Evolutionary conservation across 2,888 invertebrate genomes (phyloP).

Genomic region (Hydraecia micacea): DNA sequence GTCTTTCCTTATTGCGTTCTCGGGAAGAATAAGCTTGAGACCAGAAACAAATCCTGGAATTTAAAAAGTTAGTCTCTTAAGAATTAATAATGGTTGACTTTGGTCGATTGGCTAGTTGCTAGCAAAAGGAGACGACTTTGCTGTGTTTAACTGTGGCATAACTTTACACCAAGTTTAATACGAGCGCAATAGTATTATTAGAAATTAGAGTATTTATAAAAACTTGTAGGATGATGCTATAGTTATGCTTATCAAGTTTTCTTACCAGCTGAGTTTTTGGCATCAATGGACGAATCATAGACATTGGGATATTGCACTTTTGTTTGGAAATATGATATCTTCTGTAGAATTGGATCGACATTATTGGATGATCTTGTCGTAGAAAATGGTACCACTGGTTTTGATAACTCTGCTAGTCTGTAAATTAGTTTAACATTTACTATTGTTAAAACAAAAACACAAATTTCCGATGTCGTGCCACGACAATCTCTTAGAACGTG

Average conservation of each 20-base stretch:
- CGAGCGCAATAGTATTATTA: neutral
- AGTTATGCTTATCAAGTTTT: neutral
- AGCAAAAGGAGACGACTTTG: neutral
- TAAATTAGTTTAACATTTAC: conserved; percentile 44
- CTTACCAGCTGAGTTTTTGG: conserved; percentile 91
- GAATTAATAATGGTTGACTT: neutral
- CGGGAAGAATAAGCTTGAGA: conserved; percentile 94
- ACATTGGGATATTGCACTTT: conserved; percentile 95
- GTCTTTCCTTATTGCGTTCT: conserved; percentile 93
- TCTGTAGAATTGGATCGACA: conserved; percentile 80
- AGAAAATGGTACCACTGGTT: conserved; percentile 87
- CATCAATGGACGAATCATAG: conserved; percentile 94
- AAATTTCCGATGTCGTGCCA: too few species aligned
- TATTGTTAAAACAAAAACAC: neutral
- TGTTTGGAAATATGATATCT: conserved; percentile 86
- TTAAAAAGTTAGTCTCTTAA: neutral
- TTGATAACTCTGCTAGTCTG: conserved; percentile 85
- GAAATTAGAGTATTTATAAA: neutral
- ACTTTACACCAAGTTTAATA: neutral
- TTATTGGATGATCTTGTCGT: conserved; percentile 80
- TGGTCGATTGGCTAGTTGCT: neutral
- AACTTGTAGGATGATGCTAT: too few species aligned
- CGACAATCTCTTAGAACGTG: too few species aligned
- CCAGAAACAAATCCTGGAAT: conserved; percentile 93
- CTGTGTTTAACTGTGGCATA: neutral